A percentile compares a stretch with the other conserved stretches of the same genome.
These are phyloP conservation scores for Oostethus manadensis DNA, from an alignment of 2,113 vertebrate genomes.

Conservation along the genomic window DNA sequence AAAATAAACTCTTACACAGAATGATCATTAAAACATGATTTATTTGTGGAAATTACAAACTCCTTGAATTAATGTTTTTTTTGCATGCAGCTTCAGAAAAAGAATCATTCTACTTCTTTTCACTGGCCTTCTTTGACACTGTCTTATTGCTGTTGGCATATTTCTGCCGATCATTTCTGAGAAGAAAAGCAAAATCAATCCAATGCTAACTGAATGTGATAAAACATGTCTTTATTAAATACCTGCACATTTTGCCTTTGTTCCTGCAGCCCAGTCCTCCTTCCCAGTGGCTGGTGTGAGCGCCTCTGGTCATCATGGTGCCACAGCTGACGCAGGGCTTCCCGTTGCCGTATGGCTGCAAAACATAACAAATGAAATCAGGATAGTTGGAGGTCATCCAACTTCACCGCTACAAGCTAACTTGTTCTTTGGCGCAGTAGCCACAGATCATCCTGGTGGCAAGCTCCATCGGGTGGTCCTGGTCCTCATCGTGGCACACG, in stretches of 20 bases:
- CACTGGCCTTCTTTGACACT: constrained; percentile 62
- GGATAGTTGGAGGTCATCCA: neutral
- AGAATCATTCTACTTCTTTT: constrained; percentile 53
- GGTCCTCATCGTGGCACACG: constrained; percentile 72
- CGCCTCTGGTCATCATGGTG: constrained; percentile 70
- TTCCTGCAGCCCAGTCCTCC: constrained; percentile 77
- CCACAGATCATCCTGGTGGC: constrained; percentile 79
- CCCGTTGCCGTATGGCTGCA: constrained; percentile 68
- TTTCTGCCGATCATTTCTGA: constrained; percentile 78
- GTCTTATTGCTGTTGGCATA: constrained; percentile 72
- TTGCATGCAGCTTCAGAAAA: neutral
- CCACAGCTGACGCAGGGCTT: constrained; percentile 74
- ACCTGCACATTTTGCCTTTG: constrained; percentile 76
- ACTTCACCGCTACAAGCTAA: constrained; percentile 9
- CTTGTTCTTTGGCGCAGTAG: constrained; percentile 78
- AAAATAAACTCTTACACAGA: neutral
- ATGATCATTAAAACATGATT: constrained; percentile 26
- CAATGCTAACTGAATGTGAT: neutral
- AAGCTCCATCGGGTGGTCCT: constrained; percentile 78
- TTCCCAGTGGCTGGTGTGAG: constrained; percentile 72
- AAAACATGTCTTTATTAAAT: neutral
- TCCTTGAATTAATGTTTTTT: constrained; percentile 15
- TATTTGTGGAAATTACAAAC: constrained; percentile 17
- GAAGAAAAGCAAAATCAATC: constrained; percentile 12
- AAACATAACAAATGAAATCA: neutral